Conservation (phyloP, 2,797 vertebrate genomes). For the Bovichtus diacanthus region DNA sequence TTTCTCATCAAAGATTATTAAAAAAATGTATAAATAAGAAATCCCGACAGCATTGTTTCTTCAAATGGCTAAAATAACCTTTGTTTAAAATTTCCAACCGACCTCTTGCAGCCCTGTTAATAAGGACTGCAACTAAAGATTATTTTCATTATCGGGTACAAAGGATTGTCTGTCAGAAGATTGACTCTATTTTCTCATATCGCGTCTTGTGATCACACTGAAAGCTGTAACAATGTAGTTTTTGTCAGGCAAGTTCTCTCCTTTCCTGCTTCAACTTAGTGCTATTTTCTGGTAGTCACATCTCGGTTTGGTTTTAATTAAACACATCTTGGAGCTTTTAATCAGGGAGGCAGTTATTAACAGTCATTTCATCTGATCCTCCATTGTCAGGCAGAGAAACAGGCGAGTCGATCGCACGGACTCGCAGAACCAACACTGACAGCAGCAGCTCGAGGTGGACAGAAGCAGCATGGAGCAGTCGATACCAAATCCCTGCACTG, state of each 20-base stretch:
- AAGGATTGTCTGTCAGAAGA: neutral
- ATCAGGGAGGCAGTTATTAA: constrained; percentile 53
- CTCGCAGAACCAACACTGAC: constrained; percentile 32
- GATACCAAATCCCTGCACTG: constrained; percentile 1
- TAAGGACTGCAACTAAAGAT: too few relatives aligned
- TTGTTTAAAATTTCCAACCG: too few relatives aligned
- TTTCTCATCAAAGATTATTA: too few relatives aligned
- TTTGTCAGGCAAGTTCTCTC: constrained; percentile 46
- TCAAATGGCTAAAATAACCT: too few relatives aligned
- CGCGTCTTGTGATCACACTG: constrained; percentile 30
- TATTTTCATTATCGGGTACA: too few relatives aligned
- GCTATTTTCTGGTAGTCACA: constrained; percentile 55
- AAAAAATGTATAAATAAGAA: too few relatives aligned
- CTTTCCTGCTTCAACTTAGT: constrained; percentile 43
- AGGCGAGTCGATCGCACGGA: constrained; percentile 37
- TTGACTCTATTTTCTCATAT: constrained; percentile 11
- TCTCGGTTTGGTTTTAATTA: constrained; percentile 64
- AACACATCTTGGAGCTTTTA: constrained; percentile 68
- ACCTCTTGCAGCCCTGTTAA: too few relatives aligned
- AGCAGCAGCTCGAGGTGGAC: constrained; percentile 39
- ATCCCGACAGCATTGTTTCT: too few relatives aligned
- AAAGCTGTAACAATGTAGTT: constrained; percentile 24
- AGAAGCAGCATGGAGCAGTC: constrained; percentile 3
- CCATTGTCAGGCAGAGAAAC: constrained; percentile 51
- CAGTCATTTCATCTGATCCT: constrained; percentile 58